phyloP scores from a whole-genome alignment of 2,113 vertebrate genomes.

The Todiramphus saurophagus region DNA sequence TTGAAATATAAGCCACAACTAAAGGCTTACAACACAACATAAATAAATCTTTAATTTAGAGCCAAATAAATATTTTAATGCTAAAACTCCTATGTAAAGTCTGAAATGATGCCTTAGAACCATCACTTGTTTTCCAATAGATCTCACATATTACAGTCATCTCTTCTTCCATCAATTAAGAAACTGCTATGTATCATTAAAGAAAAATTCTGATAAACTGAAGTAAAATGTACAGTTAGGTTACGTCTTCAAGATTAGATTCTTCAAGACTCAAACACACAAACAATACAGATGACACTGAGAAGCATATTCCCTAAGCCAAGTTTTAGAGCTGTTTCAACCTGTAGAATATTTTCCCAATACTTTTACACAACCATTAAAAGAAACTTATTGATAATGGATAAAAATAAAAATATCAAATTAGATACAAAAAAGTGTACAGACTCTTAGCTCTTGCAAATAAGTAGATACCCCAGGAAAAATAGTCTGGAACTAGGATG shows the following conservation, averaged over 20 bases:
- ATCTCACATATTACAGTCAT: neutral
- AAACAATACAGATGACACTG: neutral
- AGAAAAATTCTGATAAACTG: neutral
- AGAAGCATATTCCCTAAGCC: neutral
- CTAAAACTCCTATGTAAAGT: neutral
- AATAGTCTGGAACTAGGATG: neutral
- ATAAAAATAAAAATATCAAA: neutral
- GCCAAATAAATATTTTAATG: slow-evolving; percentile 8
- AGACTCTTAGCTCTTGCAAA: neutral
- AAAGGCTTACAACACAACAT: neutral
- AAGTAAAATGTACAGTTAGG: neutral
- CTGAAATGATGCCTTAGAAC: neutral
- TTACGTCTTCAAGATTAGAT: neutral
- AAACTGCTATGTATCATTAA: neutral
- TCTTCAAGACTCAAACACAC: neutral
- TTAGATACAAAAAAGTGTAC: neutral
- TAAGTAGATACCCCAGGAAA: neutral
- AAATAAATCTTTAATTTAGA: neutral
- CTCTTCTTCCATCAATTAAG: neutral
- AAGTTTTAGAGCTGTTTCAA: neutral
- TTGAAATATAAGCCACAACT: neutral
- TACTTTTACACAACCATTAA: neutral
- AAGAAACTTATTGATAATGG: neutral
- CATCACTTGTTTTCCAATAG: neutral
- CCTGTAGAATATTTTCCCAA: neutral